phyloP scores from a whole-genome alignment of 2,888 invertebrate species.

The Thecocarcelia acutangulata region DNA sequence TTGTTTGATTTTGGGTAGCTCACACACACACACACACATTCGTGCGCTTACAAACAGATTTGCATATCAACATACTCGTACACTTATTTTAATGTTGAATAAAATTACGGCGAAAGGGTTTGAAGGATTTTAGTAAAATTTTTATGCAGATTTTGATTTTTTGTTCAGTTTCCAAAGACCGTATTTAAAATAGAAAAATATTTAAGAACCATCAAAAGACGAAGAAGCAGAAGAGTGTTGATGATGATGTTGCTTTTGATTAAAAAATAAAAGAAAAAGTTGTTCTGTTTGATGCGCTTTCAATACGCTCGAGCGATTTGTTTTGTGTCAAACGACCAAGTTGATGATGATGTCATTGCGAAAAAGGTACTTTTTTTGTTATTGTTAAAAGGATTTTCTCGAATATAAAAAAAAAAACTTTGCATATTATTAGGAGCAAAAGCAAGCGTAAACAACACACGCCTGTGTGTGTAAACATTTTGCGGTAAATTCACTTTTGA shows the following conservation, averaged over 20 bases:
- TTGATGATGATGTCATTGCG: constrained; percentile 61
- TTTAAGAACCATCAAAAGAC: constrained; percentile 39
- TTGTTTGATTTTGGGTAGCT: background rate
- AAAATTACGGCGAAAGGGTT: constrained; percentile 59
- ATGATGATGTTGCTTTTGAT: background rate
- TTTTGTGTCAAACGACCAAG: constrained; percentile 41
- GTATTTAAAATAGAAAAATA: constrained; percentile 64
- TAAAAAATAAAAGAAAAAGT: background rate
- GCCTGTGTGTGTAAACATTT: constrained; percentile 4
- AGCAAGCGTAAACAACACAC: constrained; percentile 44
- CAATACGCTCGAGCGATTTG: constrained; percentile 66
- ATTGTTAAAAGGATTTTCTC: constrained; percentile 62
- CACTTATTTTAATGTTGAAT: constrained; percentile 41
- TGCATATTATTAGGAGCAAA: constrained; percentile 54
- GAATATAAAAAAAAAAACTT: constrained; percentile 47
- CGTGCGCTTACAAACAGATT: background rate
- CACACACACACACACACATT: constrained; percentile 1
- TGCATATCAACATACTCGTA: constrained; percentile 4
- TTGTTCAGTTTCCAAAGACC: constrained; percentile 47
- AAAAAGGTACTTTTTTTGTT: constrained; percentile 59
- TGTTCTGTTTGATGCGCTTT: constrained; percentile 60
- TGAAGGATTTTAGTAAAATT: constrained; percentile 47
- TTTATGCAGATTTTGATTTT: constrained; percentile 64
- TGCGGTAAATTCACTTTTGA: constrained; percentile 67
- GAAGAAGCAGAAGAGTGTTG: background rate